These are phyloP conservation scores for Brachionus koreanus DNA, from an alignment of 1,140 invertebrate species.

Conservation along the genomic window DNA sequence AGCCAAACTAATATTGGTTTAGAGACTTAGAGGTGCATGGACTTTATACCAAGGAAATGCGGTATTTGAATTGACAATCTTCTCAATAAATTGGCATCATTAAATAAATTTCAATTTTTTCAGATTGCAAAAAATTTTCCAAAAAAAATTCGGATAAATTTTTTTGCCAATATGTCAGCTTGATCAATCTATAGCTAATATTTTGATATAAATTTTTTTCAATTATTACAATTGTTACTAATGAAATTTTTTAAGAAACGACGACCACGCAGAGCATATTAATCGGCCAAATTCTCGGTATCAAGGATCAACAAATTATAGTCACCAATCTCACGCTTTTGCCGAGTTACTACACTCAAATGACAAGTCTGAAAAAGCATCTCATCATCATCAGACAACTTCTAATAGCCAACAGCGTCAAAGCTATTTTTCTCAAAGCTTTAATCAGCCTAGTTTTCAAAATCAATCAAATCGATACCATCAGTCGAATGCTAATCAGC, in stretches of 20 bases:
- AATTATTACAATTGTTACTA: too few species aligned
- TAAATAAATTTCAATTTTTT: too few species aligned
- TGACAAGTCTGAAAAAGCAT: not conserved
- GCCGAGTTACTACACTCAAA: not conserved
- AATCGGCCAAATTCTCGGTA: not conserved
- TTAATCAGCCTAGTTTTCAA: not conserved
- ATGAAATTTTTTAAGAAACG: not conserved
- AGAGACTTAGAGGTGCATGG: too few species aligned
- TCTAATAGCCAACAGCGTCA: not conserved
- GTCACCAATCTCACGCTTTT: not conserved
- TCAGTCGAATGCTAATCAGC: not conserved
- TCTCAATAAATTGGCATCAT: too few species aligned
- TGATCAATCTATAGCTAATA: too few species aligned
- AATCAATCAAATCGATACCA: not conserved
- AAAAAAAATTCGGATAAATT: too few species aligned
- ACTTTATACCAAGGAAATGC: too few species aligned
- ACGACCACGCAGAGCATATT: not conserved
- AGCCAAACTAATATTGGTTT: too few species aligned
- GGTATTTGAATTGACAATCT: too few species aligned
- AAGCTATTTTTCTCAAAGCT: not conserved
- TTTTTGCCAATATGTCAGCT: too few species aligned
- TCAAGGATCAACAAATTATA: not conserved
- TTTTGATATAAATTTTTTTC: too few species aligned
- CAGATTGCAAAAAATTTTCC: too few species aligned
- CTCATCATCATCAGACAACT: not conserved